Evolutionary conservation across 37 sponge, comb jelly and placozoan genomes (phyloP).

Genomic region (Oscarella lobularis): DNA sequence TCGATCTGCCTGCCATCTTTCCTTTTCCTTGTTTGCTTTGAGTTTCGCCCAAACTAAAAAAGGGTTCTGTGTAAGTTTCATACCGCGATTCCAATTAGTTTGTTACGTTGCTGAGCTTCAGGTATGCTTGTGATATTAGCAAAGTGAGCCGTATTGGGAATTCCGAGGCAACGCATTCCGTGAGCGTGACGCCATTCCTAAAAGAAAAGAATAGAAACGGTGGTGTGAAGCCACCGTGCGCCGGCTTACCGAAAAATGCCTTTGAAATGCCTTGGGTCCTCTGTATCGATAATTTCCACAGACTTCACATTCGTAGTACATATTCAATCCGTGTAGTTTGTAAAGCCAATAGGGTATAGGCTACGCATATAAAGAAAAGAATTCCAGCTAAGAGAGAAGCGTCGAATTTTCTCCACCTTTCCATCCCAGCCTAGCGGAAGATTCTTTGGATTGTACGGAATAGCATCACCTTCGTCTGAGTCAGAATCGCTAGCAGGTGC

Average conservation of each 20-base stretch:
- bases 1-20: conserved; percentile 24
- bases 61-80: neutral
- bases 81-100: neutral
- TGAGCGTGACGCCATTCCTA: conserved; percentile 97
- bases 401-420: too few species aligned
- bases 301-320: conserved; percentile 92
- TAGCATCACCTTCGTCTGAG: conserved; percentile 63
- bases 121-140: conserved; percentile 85
- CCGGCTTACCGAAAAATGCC: conserved; percentile 53
- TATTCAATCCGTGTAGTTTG: conserved; percentile 97
- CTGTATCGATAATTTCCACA: conserved; percentile 88
- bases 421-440: conserved; percentile 99
- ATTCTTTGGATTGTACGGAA: conserved; percentile 96
- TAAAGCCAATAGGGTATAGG: conserved; percentile 99
- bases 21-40: conserved; percentile 14
- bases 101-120: conserved; percentile 77
- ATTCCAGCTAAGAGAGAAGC: too few species aligned
- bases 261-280: conserved; percentile 96
- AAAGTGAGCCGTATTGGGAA: conserved; percentile 99
- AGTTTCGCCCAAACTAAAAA: conserved; percentile 29
- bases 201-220: neutral
- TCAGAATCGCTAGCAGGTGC: conserved; percentile 32
- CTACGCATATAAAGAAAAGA: conserved; percentile 13
- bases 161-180: conserved; percentile 97
- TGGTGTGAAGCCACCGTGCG: neutral